These are phyloP conservation scores for Daphoenositta chrysoptera DNA, from an alignment of 2,113 vertebrate genomes.

Conservation along the genomic window DNA sequence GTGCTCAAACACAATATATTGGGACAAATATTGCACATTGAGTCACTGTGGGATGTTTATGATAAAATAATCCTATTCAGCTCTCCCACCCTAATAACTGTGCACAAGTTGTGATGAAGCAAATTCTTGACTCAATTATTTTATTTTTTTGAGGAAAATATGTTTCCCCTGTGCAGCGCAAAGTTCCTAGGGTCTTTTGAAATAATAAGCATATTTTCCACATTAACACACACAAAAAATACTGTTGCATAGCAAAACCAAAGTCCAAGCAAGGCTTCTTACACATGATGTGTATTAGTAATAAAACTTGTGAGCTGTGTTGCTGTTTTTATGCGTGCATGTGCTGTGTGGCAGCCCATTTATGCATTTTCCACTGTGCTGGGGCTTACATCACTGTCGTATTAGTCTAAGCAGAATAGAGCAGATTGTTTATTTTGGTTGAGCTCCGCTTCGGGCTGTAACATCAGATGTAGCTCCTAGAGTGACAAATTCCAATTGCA, in stretches of 20 bases:
- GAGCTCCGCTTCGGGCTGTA: slow-evolving; percentile 73
- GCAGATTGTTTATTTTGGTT: slow-evolving; percentile 82
- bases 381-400: slow-evolving; percentile 72
- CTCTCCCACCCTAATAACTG: neutral
- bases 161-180: neutral
- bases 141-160: neutral
- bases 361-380: neutral
- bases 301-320: neutral
- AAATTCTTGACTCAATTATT: neutral
- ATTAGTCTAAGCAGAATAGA: slow-evolving; percentile 75
- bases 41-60: neutral
- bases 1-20: neutral
- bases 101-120: neutral
- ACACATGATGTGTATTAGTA: neutral
- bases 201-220: neutral
- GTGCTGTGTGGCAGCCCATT: neutral
- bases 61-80: neutral
- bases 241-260: neutral
- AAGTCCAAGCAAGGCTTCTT: neutral
- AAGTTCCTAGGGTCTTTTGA: neutral
- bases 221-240: neutral
- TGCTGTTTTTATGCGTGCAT: neutral
- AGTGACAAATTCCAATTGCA: slow-evolving; percentile 74
- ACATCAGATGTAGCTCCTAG: slow-evolving; percentile 74
- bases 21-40: neutral